Base-by-base conservation (phyloP, 2,113 vertebrate species). In the Oryzias melastigma region DNA sequence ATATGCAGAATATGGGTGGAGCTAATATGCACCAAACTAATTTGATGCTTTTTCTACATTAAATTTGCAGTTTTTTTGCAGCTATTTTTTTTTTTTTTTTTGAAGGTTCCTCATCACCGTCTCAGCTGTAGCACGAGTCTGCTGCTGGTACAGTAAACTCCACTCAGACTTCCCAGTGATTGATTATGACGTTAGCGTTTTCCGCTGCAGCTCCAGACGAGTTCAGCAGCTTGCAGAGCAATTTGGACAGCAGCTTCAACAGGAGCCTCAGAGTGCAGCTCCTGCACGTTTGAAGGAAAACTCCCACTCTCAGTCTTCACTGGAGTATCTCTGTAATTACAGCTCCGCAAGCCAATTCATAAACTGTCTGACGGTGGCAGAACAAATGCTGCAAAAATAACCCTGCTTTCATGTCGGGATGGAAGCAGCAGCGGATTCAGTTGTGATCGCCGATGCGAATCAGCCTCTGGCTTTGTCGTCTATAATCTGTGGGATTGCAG, bases 241-340 rank as follows among this genome's bases (percentile, higher is more conserved):
- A 8, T 35, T 35, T 35, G 35, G 35, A 35, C 35, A 35, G 35
- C 35, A 35, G 35, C 35, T 35, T 35, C 35, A 35, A 35, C 35
- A 35, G 35, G 35, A 35, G 35, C 35, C 35, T 35, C 35, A 35
- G 35, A 35, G 10, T 52, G 46, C 43, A 44, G 25, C 25, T 27
- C 25, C 25, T 27, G 25, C 5, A 27, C 5, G 6, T 27, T 22
- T 13, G 42, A 43, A 13, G 14, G 43, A 16, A 44, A 44, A 44
- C 16, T 17, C 14, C 14, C 14, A 47, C 10, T 68, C 60, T 35
- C 1, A 19, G 18, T 49, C 35, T 41, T 22, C 52, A 70, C 52
- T 24, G 52, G 52, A 35, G 24, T 35, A 65, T 60, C 58, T 25
- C 68, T 8, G 12, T 29, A 44, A 52, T 61, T 54, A 27, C 47